Base-by-base conservation (phyloP, 2,113 vertebrate species). In the Salvelinus fontinalis region DNA sequence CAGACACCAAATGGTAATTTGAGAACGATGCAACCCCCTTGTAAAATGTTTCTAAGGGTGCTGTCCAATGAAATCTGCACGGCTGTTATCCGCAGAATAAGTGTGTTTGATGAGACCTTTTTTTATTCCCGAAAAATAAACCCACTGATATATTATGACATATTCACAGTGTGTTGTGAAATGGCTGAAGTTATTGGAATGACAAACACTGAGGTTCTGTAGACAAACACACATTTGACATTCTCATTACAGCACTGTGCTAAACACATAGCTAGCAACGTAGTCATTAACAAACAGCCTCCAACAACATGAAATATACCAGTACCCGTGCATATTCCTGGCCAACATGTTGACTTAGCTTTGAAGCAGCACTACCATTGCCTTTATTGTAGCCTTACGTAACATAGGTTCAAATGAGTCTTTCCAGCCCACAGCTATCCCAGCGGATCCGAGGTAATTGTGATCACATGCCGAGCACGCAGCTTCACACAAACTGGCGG, bases 281-380 rank as follows among this genome's bases (percentile, higher is more conserved):
- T 26, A 76, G 77, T 80, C 82, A 87, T 86, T 83, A 88, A 85
- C 77, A 69, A 85, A 84, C 77, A 78, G 68, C 78, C 78, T 79
- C 71, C 74, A 81, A 88, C 78, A 79, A 39, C 29, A 82, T 88
- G 84, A 87, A 91, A 88, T 86, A 86, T 79, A 54, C 77, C 34
- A 18, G 51, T 16, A 48, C 60, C 76, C 5, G 7, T 88, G 89
- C 87, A 84, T 89, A 85, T 83, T 79, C 71, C 70, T 49, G 85
- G 82, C 82, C 84, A 88, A 84, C 80, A 67, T 89, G 81, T 90
- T 92, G 84, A 86, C 83, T 80, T 74, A 85, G 85, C 59, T 82
- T 82, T 88, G 80, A 91, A 90, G 86, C 83, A 90, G 86, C 82
- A 85, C 85, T 81, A 79, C 80, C 85, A 88, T 77, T 81, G 75